Evolutionary conservation across 1,140 invertebrate species (phyloP).

Genomic region (Cydia strobilella): DNA sequence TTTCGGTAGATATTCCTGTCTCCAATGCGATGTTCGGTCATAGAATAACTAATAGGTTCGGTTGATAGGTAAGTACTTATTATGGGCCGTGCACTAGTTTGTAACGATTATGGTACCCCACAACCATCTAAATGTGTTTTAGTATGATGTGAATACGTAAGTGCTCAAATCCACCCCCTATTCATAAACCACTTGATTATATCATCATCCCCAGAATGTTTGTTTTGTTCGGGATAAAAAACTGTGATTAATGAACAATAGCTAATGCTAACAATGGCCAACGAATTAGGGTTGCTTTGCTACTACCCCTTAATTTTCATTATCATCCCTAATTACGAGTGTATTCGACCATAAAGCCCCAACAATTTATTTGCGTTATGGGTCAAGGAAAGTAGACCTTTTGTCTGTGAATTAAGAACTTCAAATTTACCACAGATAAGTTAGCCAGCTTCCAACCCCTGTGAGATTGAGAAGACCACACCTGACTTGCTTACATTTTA

Average conservation of each 20-base stretch:
- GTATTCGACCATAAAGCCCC: constrained; percentile 55
- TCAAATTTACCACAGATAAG: background rate
- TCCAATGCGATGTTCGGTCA: no score
- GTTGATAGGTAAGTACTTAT: no score
- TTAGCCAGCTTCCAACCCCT: constrained; percentile 32
- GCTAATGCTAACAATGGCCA: constrained; percentile 60
- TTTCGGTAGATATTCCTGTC: no score
- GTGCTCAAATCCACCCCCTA: constrained; percentile 1
- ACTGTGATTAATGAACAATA: constrained; percentile 68
- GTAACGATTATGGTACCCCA: no score
- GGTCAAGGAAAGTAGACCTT: background rate
- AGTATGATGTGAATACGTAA: background rate
- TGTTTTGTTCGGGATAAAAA: constrained; percentile 53
- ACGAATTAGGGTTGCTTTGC: constrained; percentile 55
- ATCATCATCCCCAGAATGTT: constrained; percentile 27
- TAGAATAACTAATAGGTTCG: no score
- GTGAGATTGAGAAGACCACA: constrained; percentile 58
- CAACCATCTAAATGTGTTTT: background rate
- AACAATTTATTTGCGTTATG: background rate
- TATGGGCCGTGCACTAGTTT: no score
- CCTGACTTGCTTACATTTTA: constrained; percentile 64
- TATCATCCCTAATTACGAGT: constrained; percentile 70
- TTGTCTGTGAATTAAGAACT: background rate
- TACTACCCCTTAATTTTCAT: constrained; percentile 73
- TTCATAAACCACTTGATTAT: constrained; percentile 9